phyloP scores from a whole-genome alignment of 1,140 invertebrate genomes.

The Lasioglossum albipes region DNA sequence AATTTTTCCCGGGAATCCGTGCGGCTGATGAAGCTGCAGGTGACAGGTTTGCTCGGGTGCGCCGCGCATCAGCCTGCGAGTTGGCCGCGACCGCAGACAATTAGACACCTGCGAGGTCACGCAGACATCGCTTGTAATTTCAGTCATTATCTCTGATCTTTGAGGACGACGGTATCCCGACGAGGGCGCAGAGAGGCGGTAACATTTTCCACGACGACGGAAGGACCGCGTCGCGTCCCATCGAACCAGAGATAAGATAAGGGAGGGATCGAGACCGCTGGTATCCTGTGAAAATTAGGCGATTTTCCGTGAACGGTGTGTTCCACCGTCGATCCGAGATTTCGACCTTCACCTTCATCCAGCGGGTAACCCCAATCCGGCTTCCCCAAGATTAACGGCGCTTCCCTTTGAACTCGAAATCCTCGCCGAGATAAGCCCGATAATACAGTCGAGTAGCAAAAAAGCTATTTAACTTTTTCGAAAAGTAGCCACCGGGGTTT shows the following conservation, averaged over 20 bases:
- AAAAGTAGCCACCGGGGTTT: not conserved
- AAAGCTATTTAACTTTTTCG: constrained; percentile 58
- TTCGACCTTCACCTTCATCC: constrained; percentile 56
- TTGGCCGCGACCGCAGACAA: constrained; percentile 27
- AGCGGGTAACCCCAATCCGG: constrained; percentile 45
- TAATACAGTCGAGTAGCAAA: constrained; percentile 48
- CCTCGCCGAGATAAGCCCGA: constrained; percentile 49
- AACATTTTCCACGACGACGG: constrained; percentile 25
- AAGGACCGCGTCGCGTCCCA: constrained; percentile 22
- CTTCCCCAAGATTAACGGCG: constrained; percentile 42
- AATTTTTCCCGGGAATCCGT: not conserved
- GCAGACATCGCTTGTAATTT: constrained; percentile 49
- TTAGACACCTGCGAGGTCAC: constrained; percentile 56
- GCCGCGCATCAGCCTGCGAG: not conserved
- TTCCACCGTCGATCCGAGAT: constrained; percentile 9
- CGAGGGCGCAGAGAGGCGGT: not conserved
- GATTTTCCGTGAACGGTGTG: constrained; percentile 22
- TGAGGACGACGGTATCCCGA: constrained; percentile 12
- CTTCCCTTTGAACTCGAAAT: constrained; percentile 48
- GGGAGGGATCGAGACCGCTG: not conserved
- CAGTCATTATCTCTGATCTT: constrained; percentile 44
- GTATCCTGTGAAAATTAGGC: constrained; percentile 27
- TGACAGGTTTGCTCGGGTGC: not conserved
- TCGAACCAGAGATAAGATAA: constrained; percentile 38
- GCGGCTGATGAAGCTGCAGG: not conserved